Evolutionary conservation across 2,797 vertebrate species (phyloP).

Genomic region (Siniperca obscura): DNA sequence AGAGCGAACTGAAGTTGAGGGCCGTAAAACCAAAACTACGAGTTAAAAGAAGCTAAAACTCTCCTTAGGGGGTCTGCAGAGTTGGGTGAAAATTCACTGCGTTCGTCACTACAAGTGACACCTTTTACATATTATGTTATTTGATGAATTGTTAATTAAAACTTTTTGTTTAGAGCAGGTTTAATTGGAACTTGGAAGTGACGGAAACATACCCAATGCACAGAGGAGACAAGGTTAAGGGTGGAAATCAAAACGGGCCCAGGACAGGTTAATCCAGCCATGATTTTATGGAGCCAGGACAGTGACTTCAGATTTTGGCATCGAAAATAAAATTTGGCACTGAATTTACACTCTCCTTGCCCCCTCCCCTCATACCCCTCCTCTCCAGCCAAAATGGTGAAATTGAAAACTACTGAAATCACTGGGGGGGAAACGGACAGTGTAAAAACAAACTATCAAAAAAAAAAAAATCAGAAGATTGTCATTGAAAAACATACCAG

Average conservation of each 20-base stretch:
- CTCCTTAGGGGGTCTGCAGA: background rate
- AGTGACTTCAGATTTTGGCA: no score
- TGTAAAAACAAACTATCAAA: no score
- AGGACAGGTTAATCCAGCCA: background rate
- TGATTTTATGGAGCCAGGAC: no score
- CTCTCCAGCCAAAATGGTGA: no score
- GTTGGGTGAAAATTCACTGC: background rate
- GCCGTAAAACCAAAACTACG: background rate
- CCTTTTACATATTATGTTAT: background rate
- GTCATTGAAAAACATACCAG: no score
- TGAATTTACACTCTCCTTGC: no score
- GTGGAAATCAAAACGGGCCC: background rate
- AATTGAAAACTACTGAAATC: no score
- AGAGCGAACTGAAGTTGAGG: no score
- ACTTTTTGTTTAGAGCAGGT: background rate
- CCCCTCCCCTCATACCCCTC: no score
- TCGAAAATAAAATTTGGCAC: no score
- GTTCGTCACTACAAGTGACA: background rate
- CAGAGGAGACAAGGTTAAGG: background rate
- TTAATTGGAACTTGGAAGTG: background rate
- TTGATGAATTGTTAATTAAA: background rate
- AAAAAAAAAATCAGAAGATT: no score
- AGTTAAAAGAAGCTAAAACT: background rate
- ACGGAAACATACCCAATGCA: background rate
- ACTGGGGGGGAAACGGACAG: no score